Base-by-base conservation (phyloP, 2,113 vertebrate species). In the Halichoerus grypus region DNA sequence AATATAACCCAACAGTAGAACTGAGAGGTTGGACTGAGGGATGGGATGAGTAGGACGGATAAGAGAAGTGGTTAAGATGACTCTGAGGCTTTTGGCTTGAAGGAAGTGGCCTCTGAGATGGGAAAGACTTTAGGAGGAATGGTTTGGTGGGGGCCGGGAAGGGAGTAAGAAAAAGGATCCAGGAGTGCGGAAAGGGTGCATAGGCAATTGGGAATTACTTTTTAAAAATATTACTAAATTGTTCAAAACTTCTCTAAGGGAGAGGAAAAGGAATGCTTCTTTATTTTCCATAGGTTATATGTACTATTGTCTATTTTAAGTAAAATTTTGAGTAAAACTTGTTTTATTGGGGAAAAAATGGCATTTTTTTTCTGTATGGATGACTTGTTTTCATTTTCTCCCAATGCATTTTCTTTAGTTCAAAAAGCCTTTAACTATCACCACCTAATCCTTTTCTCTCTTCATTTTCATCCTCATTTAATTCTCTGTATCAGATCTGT, bases 381-480 rank as follows among this genome's bases (percentile, higher is more conserved):
- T 65, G 9, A 55, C 53, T 53, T 95, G 14, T 81, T 76, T 86
- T 59, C 13, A 72, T 81, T 65, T 69, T 86, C 26, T 94, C 12
- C 31, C 65, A 59, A 87, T 15, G n/a, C 21, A 87, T 67, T 82
- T 63, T 92, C 26, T 76, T 88, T 53, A 67, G 16, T 53, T 74
- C 31, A 49, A 76, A 87, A 94, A 71, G 1, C 0, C 26, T 76
- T 91, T 82, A 31, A n/a, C 31, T 82, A n/a, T 94, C 39, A 65
- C 19, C 15, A 72, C 65, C 74, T 82, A 87, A 39, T 65, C 18
- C 14, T 91, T 80, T 67, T 49, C 28, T 84, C n/a, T 94, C 36
- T 96, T 46, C 74, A 72, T 79, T 77, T 93, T 92, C 42, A 69
- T n/a, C 53, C 61, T n/a, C 55, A 3, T 85, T 88, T 81, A 97